Evolutionary conservation across 2,888 invertebrate species (phyloP).

Genomic region (Chaitophorus viminalis): DNA sequence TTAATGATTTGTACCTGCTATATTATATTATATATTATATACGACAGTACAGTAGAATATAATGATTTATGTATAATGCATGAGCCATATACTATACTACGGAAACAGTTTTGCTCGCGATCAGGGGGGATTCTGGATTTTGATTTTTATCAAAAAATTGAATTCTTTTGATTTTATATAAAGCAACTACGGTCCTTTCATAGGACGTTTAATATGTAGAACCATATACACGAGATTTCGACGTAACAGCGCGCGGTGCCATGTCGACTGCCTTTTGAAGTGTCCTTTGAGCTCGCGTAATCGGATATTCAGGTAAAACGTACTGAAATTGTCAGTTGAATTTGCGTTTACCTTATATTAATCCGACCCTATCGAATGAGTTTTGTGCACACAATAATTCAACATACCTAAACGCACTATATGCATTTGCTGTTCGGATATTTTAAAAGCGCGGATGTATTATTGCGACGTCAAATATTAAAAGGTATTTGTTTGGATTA

Average conservation of each 20-base stretch:
- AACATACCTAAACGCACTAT: too few species aligned
- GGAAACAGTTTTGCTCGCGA: not conserved
- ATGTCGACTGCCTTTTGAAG: slow-evolving; percentile 18
- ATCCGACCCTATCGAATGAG: slow-evolving; percentile 31
- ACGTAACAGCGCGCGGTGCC: slow-evolving; percentile 29
- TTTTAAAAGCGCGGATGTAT: not conserved
- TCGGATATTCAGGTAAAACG: slow-evolving; percentile 42
- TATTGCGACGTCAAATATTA: not conserved
- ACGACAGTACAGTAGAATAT: too few species aligned
- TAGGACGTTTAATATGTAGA: not conserved
- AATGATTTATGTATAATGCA: not conserved
- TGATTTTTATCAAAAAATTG: slow-evolving; percentile 31
- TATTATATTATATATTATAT: too few species aligned
- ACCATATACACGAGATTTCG: not conserved
- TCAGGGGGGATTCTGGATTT: not conserved
- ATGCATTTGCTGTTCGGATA: not conserved
- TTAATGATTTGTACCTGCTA: too few species aligned
- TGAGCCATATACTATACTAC: not conserved
- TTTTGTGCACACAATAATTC: not conserved
- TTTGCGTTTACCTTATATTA: slow-evolving; percentile 23
- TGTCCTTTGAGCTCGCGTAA: not conserved
- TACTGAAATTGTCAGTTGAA: not conserved
- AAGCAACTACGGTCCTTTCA: not conserved
- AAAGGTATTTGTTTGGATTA: not conserved
- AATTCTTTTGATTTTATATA: not conserved